These are phyloP conservation scores for Xyrauchen texanus DNA, from an alignment of 2,113 vertebrate genomes.

Conservation along the genomic window DNA sequence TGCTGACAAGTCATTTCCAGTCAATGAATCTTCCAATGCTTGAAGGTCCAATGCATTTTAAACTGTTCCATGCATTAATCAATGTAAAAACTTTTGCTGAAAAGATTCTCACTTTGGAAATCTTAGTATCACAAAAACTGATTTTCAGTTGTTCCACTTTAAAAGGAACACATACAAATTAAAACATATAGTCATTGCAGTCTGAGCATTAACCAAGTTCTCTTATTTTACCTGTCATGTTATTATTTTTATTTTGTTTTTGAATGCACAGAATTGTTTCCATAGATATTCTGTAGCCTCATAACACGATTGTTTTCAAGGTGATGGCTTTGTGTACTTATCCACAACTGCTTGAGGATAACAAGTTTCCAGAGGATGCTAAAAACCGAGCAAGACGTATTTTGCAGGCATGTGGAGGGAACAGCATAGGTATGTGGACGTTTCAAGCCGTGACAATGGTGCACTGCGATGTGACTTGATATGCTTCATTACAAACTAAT, in stretches of 20 bases:
- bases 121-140: neutral
- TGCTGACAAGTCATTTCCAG: neutral
- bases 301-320: constrained; percentile 50
- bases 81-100: neutral
- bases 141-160: neutral
- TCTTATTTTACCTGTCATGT: neutral
- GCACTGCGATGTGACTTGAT: neutral
- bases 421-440: constrained; percentile 79
- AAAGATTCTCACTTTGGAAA: neutral
- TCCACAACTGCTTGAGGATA: constrained; percentile 79
- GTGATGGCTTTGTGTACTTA: constrained; percentile 81
- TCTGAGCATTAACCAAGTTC: too few species aligned
- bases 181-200: too few species aligned
- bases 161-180: neutral
- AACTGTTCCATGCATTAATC: constrained; percentile 14
- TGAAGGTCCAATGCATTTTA: neutral
- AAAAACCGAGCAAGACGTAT: constrained; percentile 80
- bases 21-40: neutral
- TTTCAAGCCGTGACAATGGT: neutral
- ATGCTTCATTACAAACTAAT: too few species aligned
- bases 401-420: constrained; percentile 81
- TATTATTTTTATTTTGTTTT: neutral
- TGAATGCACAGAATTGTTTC: too few species aligned
- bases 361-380: constrained; percentile 81
- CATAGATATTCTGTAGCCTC: too few species aligned